Percentiles rank a stretch among this genome's conserved stretches.
These are phyloP conservation scores for Carettochelys insculpta DNA, from an alignment of 2,113 vertebrate species.

Conservation along the genomic window DNA sequence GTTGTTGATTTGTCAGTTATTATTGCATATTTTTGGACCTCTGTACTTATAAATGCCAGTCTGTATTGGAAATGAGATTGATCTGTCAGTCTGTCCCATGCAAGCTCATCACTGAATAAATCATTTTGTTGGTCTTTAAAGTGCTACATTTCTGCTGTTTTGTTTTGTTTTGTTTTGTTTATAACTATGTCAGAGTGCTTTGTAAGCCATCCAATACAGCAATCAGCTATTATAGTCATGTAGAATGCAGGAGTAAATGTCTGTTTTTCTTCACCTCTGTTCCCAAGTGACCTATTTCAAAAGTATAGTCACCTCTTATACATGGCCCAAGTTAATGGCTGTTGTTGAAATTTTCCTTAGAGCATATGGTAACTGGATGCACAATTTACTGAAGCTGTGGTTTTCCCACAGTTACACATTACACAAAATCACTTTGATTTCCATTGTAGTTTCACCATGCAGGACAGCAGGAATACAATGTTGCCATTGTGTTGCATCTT, in stretches of 20 bases:
- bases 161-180: too few species aligned
- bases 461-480: neutral
- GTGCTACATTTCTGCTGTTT: too few species aligned
- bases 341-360: neutral
- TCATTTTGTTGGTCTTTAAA: too few species aligned
- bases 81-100: too few species aligned
- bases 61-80: too few species aligned
- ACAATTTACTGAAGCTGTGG: neutral
- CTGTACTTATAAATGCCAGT: too few species aligned
- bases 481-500: neutral
- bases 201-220: too few species aligned
- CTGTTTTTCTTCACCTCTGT: neutral
- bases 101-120: too few species aligned
- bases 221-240: neutral
- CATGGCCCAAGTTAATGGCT: neutral
- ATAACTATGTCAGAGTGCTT: too few species aligned
- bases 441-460: neutral
- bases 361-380: neutral
- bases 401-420: neutral
- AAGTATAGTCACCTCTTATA: neutral
- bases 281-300: neutral
- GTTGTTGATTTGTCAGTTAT: too few species aligned
- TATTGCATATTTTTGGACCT: too few species aligned
- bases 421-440: neutral
- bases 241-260: neutral